Percentiles rank a stretch among this genome's conserved stretches.
Conservation (phyloP, 2,797 vertebrate species). For the Micropoecilia bifurca region DNA sequence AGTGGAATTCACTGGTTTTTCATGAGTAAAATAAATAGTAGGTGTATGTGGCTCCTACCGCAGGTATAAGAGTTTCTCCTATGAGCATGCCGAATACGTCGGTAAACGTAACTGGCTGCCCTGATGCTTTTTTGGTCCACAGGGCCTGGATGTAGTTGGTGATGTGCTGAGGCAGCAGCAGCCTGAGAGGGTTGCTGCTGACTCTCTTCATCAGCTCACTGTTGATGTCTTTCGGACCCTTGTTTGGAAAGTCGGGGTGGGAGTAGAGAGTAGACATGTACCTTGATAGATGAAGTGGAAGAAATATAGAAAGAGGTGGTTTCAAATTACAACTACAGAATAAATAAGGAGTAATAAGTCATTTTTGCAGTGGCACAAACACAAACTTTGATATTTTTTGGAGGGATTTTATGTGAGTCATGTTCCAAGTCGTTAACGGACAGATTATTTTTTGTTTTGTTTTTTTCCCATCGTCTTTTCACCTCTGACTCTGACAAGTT, state of each 20-base stretch:
- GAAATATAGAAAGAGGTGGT: background rate
- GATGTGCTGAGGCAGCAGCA: conserved; percentile 93
- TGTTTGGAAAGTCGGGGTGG: conserved; percentile 91
- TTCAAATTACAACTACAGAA: background rate
- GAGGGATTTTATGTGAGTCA: background rate
- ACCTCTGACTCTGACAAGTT: background rate
- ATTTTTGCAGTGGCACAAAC: background rate
- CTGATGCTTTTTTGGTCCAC: conserved; percentile 93
- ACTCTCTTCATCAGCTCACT: conserved; percentile 91
- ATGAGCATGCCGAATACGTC: conserved; percentile 99
- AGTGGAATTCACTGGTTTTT: background rate
- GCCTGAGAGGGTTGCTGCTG: conserved; percentile 91
- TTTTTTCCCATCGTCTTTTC: background rate
- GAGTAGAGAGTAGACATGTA: conserved; percentile 97
- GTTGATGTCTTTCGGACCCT: conserved; percentile 93
- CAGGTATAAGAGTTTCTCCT: conserved; percentile 93
- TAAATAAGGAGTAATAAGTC: no score
- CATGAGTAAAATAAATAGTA: conserved; percentile 13
- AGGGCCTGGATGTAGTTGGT: conserved; percentile 93
- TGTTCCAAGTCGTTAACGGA: background rate
- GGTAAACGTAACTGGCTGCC: conserved; percentile 97
- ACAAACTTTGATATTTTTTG: background rate
- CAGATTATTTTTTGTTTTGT: background rate
- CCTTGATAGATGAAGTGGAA: conserved; percentile 74
- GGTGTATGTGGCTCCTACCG: conserved; percentile 79